Evolutionary conservation across 1,140 invertebrate species (phyloP).

Genomic region (Oryctes rhinoceros): DNA sequence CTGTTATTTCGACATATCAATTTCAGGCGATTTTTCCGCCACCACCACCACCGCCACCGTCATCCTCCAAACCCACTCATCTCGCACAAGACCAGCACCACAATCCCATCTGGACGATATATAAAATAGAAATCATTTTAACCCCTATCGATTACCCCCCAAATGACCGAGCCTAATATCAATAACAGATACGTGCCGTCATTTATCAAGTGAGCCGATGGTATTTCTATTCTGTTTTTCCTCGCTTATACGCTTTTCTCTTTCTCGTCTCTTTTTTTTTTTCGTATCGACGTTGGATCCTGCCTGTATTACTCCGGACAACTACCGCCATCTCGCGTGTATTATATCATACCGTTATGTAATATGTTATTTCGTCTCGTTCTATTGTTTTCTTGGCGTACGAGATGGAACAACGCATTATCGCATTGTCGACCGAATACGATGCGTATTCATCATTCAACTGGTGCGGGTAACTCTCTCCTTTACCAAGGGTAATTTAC

Average conservation of each 20-base stretch:
- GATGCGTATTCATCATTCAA: too few species aligned
- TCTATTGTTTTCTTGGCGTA: background rate
- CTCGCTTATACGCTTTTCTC: background rate
- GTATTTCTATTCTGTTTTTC: slow-evolving; percentile 17
- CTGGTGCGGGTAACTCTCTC: too few species aligned
- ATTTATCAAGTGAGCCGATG: background rate
- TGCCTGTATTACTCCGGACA: too few species aligned
- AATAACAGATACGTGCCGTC: slow-evolving; percentile 9
- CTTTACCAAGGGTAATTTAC: too few species aligned
- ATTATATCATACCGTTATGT: background rate
- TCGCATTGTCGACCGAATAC: too few species aligned
- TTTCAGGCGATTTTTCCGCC: background rate
- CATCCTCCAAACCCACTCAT: background rate
- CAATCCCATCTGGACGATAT: background rate
- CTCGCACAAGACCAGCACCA: background rate
- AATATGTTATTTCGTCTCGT: background rate
- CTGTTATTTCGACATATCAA: background rate
- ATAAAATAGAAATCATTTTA: slow-evolving; percentile 1
- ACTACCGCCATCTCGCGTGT: too few species aligned
- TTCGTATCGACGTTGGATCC: too few species aligned
- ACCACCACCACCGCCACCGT: too few species aligned
- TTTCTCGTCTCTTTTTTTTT: too few species aligned
- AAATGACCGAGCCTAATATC: background rate
- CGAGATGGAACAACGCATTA: too few species aligned
- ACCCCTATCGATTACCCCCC: background rate